Evolutionary conservation across 2,888 invertebrate species (phyloP), one percentile per base, ranked within the genome.

Genomic region (Pasiphila rectangulata): DNA sequence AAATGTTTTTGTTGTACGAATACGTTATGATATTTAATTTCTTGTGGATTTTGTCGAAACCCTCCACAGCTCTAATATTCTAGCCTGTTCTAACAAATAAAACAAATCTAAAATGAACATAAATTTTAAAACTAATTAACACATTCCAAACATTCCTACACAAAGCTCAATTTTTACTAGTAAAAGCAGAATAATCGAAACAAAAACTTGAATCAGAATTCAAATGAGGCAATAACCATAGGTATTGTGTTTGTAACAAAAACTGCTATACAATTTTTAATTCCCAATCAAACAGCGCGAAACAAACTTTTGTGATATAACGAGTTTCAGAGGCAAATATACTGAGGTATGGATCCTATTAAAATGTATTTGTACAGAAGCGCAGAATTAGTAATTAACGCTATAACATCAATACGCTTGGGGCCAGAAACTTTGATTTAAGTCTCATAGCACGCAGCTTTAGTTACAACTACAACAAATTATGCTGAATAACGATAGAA

Each of bases 381-480:
- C 61, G 63, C 63, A 66, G 71, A 71, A 74, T 67, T 63, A 64
- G 7, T 21, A 47, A 21, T 25, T 12, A 12, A 10, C 23, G 27
- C 12, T 21, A 23, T 62, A n/a, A n/a, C n/a, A 62, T 67, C 69
- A 63, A 83, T 80, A 73, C 81, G 64, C 81, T 64, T 63, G 77
- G 78, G 83, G 74, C 69, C 69, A 65, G 67, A 67, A 79, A 83
- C 75, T 83, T 85, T 84, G 85, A 85, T 86, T 86, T 84, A 83
- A 84, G 81, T 84, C 86, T 83, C 82, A 84, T 79, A 80, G 77
- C 75, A 72, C 67, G 67, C 63, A 69, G 77, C 73, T 75, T 76
- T 79, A 76, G 67, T 70, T 70, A 59, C 70, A 72, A 78, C 75
- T 30, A 10, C 15, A 5, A 41, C 20, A 20, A 37, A 47, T 30